Conservation (phyloP, 2,797 vertebrate species). For the Pitangus sulphuratus region DNA sequence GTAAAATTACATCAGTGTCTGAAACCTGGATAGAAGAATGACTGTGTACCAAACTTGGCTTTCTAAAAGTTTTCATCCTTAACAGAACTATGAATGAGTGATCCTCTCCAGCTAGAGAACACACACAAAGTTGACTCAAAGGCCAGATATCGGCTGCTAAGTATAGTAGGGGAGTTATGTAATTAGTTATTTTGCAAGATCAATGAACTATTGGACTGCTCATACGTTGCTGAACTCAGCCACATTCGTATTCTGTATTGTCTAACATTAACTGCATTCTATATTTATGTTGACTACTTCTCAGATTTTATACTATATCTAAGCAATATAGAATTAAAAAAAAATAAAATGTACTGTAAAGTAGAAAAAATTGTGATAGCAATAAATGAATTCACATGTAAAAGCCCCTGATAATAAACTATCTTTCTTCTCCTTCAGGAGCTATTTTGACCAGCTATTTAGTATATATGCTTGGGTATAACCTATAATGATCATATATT, state of each 20-base stretch:
- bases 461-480: background rate
- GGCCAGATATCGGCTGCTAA: background rate
- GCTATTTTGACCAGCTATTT: background rate
- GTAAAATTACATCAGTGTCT: background rate
- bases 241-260: background rate
- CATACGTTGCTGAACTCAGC: background rate
- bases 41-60: background rate
- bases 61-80: background rate
- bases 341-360: background rate
- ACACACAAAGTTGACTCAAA: background rate
- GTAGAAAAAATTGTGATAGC: background rate
- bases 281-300: background rate
- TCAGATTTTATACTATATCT: background rate
- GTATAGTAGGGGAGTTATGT: background rate
- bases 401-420: background rate
- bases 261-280: background rate
- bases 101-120: background rate
- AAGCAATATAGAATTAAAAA: background rate
- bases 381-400: background rate
- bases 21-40: background rate
- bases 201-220: background rate
- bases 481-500: background rate
- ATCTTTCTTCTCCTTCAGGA: background rate
- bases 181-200: conserved; percentile 14
- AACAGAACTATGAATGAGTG: background rate